Conservation (phyloP, 1,140 invertebrate species). For the Acromyrmex echinatior region DNA sequence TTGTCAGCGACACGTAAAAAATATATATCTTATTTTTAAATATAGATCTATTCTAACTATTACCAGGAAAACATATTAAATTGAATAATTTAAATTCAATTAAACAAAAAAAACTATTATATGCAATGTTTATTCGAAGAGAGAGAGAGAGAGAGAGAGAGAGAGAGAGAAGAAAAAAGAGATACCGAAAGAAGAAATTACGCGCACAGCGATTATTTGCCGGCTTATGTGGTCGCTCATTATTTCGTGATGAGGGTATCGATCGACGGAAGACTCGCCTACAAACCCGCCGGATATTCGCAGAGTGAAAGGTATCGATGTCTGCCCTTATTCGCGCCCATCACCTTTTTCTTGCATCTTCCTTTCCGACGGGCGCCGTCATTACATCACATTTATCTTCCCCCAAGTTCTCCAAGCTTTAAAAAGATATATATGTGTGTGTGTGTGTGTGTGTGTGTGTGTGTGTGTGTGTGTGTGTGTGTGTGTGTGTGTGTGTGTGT, state of each 20-base stretch:
- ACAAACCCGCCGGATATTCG: constrained; percentile 45
- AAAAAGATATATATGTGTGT: background rate
- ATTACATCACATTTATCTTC: constrained; percentile 58
- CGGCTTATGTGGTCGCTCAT: constrained; percentile 23
- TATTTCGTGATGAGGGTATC: constrained; percentile 55
- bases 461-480: background rate
- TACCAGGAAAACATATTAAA: background rate
- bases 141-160: background rate
- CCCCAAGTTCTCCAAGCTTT: constrained; percentile 23
- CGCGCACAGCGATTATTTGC: constrained; percentile 39
- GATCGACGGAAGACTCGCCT: constrained; percentile 55
- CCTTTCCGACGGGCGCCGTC: constrained; percentile 23
- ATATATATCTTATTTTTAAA: background rate
- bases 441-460: background rate
- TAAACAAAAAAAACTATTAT: background rate
- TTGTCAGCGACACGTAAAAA: background rate
- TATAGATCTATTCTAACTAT: background rate
- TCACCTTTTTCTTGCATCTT: constrained; percentile 51
- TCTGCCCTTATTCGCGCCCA: constrained; percentile 58
- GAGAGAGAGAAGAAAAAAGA: background rate
- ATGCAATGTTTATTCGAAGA: background rate
- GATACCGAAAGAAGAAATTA: constrained; percentile 31
- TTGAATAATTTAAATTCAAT: background rate
- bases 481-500: background rate
- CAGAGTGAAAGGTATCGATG: constrained; percentile 44